These are phyloP conservation scores for Cyanistes caeruleus DNA, from an alignment of 2,113 vertebrate species.

Conservation along the genomic window DNA sequence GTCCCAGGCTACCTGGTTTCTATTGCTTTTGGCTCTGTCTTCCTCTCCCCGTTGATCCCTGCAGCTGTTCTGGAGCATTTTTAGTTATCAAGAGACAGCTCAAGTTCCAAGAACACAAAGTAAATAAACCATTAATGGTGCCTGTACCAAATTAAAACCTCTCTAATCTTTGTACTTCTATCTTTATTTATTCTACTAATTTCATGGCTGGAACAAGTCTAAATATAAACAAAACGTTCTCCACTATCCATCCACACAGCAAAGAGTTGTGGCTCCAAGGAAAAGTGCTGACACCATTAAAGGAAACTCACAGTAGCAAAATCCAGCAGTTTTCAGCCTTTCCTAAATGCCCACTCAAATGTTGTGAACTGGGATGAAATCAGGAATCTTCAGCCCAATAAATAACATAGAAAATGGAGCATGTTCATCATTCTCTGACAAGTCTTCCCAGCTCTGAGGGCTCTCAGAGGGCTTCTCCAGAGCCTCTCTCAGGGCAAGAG, in stretches of 20 bases:
- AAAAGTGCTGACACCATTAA: neutral
- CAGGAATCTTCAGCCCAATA: neutral
- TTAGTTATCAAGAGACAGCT: neutral
- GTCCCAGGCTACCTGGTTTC: neutral
- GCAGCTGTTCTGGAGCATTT: neutral
- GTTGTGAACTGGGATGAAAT: neutral
- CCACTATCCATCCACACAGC: neutral
- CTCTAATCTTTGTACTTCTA: conserved; percentile 42
- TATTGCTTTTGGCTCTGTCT: neutral
- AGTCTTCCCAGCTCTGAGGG: neutral
- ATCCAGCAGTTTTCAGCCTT: neutral
- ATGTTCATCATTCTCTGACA: neutral
- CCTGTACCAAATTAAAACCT: conserved; percentile 12
- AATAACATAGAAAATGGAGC: neutral
- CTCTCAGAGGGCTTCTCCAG: neutral
- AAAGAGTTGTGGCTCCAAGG: neutral
- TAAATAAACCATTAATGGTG: conserved; percentile 47
- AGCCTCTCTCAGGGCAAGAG: neutral
- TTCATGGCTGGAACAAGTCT: conserved; percentile 43
- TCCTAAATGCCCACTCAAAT: neutral
- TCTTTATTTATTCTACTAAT: conserved; percentile 55
- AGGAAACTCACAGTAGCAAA: neutral
- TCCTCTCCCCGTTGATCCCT: neutral
- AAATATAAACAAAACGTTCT: conserved; percentile 32
- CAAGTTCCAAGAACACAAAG: conserved; percentile 24